Conservation (phyloP, 2,888 invertebrate genomes). For the Drosophila mercatorum region DNA sequence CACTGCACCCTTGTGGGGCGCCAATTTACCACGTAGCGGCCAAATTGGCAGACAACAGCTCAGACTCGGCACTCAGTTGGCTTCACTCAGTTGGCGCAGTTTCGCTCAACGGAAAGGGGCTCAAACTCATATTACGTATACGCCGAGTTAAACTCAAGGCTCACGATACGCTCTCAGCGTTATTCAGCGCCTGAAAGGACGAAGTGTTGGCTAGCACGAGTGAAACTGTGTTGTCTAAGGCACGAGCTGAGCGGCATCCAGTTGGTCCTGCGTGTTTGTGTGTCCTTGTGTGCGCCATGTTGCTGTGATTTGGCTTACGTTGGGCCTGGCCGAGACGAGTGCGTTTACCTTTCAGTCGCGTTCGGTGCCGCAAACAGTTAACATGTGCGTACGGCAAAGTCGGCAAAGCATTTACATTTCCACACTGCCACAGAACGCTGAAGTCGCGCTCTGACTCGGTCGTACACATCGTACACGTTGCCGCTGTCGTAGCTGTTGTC, state of each 20-base stretch:
- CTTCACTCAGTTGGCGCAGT: constrained; percentile 12
- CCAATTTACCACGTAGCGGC: constrained; percentile 52
- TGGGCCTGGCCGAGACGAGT: constrained; percentile 73
- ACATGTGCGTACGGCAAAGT: constrained; percentile 75
- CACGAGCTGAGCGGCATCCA: constrained; percentile 36
- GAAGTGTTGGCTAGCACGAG: constrained; percentile 35
- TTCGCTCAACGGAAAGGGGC: constrained; percentile 11
- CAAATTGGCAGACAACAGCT: constrained; percentile 9
- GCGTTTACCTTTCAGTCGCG: constrained; percentile 84
- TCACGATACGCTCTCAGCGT: constrained; percentile 6
- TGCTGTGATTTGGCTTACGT: constrained; percentile 67
- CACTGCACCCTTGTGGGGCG: constrained; percentile 45
- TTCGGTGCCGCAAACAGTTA: constrained; percentile 84
- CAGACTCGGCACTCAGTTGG: not conserved
- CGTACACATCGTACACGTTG: constrained; percentile 33
- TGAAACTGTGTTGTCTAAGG: constrained; percentile 65
- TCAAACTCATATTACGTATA: constrained; percentile 35
- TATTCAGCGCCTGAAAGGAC: constrained; percentile 41
- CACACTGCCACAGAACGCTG: constrained; percentile 41
- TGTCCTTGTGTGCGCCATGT: constrained; percentile 39
- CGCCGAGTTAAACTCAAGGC: constrained; percentile 30
- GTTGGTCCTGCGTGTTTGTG: constrained; percentile 30
- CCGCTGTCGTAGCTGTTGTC: constrained; percentile 21
- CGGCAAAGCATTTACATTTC: constrained; percentile 34
- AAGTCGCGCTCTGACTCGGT: constrained; percentile 44